These are phyloP conservation scores for Rhagonycha lutea DNA, from an alignment of 2,888 invertebrate species.

Conservation along the genomic window DNA sequence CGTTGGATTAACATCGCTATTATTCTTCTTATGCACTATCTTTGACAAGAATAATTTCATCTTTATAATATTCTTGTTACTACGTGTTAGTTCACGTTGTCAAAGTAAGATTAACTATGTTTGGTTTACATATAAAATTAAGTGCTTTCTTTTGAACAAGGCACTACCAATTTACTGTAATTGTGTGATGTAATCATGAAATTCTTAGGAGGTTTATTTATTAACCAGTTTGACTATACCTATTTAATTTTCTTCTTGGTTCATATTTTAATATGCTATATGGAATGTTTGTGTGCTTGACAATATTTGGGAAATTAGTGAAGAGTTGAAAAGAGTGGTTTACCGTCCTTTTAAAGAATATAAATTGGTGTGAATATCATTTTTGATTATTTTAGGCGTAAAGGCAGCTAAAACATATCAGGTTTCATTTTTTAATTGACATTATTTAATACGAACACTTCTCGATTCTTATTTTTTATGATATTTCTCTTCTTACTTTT, in stretches of 20 bases:
- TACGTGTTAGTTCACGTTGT: conserved; percentile 31
- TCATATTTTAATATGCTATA: not conserved
- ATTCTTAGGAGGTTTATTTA: conserved; percentile 2
- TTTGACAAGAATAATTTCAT: conserved; percentile 29
- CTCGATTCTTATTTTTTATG: not conserved
- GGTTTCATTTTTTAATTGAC: not conserved
- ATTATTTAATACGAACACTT: not conserved
- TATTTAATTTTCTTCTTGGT: not conserved
- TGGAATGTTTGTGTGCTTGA: not conserved
- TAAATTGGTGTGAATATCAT: not conserved
- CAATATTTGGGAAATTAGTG: not conserved
- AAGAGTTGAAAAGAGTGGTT: not conserved
- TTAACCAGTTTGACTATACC: not conserved
- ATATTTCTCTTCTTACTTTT: not conserved
- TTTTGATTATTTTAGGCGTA: not conserved
- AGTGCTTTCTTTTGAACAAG: conserved; percentile 1
- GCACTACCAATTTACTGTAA: conserved; percentile 1
- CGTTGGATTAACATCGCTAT: conserved; percentile 30
- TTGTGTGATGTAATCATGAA: not conserved
- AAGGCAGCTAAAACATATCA: not conserved
- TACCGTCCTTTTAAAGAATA: not conserved
- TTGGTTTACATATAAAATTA: conserved; percentile 11
- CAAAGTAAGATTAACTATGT: conserved; percentile 25
- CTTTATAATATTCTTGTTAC: conserved; percentile 22
- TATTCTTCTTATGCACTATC: conserved; percentile 23